Evolutionary conservation across 1,140 invertebrate species (phyloP).

Genomic region (Leucophenga varia): DNA sequence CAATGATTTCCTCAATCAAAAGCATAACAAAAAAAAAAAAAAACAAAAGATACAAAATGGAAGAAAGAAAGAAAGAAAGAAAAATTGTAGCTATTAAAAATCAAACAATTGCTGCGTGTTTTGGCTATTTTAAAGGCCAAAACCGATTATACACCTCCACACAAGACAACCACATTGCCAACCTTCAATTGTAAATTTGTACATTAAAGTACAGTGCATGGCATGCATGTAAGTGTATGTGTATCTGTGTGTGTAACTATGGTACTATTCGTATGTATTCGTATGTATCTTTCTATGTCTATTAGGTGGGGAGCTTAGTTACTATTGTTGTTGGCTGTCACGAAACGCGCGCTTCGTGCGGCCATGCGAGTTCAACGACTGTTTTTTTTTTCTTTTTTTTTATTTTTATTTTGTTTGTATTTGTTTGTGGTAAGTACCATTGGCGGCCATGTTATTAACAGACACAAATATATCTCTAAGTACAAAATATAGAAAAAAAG

Average conservation of each 20-base stretch:
- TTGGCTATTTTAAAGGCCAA: too few relatives aligned
- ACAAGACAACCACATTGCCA: too few relatives aligned
- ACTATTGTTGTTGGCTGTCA: slow-evolving; percentile 24
- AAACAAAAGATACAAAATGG: too few relatives aligned
- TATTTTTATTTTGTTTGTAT: slow-evolving; percentile 41
- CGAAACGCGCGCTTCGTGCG: slow-evolving; percentile 53
- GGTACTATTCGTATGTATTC: too few relatives aligned
- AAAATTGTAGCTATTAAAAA: not conserved
- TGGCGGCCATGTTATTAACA: slow-evolving; percentile 50
- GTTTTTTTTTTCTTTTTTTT: slow-evolving; percentile 36
- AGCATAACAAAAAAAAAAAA: slow-evolving; percentile 17
- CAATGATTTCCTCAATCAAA: slow-evolving; percentile 52
- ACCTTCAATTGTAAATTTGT: slow-evolving; percentile 43
- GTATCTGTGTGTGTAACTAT: too few relatives aligned
- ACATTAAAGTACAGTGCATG: too few relatives aligned
- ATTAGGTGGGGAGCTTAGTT: too few relatives aligned
- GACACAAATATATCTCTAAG: too few relatives aligned
- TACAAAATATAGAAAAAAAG: too few relatives aligned
- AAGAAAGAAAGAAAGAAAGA: slow-evolving; percentile 19
- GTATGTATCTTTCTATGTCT: too few relatives aligned
- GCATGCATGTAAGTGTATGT: too few relatives aligned
- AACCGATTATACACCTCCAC: too few relatives aligned
- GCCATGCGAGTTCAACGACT: slow-evolving; percentile 52
- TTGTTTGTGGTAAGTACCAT: slow-evolving; percentile 26
- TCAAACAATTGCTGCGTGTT: slow-evolving; percentile 17